Conservation (phyloP, 2,888 invertebrate genomes). For the Lasioglossum oenotherae region DNA sequence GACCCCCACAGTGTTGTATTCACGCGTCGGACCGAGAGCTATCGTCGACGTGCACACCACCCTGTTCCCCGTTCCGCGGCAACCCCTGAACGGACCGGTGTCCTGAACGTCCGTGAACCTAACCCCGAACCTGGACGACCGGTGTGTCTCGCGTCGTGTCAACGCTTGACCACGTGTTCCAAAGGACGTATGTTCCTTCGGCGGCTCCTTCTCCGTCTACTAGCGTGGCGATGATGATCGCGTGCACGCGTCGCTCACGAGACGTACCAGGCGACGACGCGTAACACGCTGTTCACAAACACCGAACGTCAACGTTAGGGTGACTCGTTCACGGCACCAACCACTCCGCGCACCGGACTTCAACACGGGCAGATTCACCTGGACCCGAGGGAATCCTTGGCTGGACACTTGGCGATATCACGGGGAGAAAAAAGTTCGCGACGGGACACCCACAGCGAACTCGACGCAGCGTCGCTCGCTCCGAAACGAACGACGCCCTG, state of each 20-base stretch:
- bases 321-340: background rate
- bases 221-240: background rate
- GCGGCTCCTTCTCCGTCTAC: background rate
- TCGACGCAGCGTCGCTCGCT: constrained; percentile 70
- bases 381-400: too few species aligned
- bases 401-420: background rate
- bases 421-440: constrained; percentile 48
- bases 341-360: background rate
- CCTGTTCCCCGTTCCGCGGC: constrained; percentile 43
- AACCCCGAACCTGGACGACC: constrained; percentile 43
- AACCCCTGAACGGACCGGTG: constrained; percentile 40
- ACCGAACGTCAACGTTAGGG: background rate
- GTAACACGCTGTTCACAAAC: constrained; percentile 1
- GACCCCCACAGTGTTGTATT: background rate
- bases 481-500: constrained; percentile 80
- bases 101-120: constrained; percentile 45
- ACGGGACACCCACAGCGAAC: constrained; percentile 55
- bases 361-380: background rate
- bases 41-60: constrained; percentile 37
- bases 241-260: constrained; percentile 11
- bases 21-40: background rate
- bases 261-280: background rate
- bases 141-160: constrained; percentile 41
- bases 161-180: constrained; percentile 65
- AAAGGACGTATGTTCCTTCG: constrained; percentile 31